Conservation (phyloP, 2,113 vertebrate genomes). For the Callorhinus ursinus region DNA sequence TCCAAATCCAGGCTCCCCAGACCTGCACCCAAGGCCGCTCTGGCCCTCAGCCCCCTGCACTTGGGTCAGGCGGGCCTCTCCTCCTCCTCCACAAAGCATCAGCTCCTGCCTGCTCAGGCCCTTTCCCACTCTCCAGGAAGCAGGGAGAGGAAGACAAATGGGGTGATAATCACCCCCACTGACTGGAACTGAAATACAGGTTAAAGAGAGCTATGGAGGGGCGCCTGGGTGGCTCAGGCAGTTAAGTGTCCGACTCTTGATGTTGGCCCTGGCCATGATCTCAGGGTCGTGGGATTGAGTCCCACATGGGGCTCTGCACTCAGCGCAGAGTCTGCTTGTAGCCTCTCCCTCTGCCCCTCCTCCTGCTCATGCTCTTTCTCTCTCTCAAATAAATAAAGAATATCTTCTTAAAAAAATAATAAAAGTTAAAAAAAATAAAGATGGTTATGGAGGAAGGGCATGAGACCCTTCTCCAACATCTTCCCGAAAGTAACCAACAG, state of each 20-base stretch:
- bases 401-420: not conserved
- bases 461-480: accelerated
- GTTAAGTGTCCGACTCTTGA: too few relatives aligned
- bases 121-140: not conserved
- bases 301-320: not conserved
- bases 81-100: not conserved
- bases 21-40: not conserved
- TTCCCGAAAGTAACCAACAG: not conserved
- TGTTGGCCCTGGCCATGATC: not conserved
- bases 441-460: not conserved
- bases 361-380: not conserved
- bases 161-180: not conserved
- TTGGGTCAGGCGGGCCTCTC: not conserved
- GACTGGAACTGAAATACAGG: not conserved
- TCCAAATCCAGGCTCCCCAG: not conserved
- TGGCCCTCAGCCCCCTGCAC: not conserved
- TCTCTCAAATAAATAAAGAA: not conserved
- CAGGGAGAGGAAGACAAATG: not conserved
- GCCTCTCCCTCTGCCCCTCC: not conserved
- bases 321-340: too few relatives aligned
- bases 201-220: not conserved
- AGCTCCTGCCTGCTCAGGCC: not conserved
- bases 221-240: too few relatives aligned
- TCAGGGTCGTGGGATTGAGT: not conserved
- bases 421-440: not conserved